Evolutionary conservation across 2,888 invertebrate species (phyloP), one percentile per base, ranked within the genome.

Genomic region (Sympetrum striolatum): DNA sequence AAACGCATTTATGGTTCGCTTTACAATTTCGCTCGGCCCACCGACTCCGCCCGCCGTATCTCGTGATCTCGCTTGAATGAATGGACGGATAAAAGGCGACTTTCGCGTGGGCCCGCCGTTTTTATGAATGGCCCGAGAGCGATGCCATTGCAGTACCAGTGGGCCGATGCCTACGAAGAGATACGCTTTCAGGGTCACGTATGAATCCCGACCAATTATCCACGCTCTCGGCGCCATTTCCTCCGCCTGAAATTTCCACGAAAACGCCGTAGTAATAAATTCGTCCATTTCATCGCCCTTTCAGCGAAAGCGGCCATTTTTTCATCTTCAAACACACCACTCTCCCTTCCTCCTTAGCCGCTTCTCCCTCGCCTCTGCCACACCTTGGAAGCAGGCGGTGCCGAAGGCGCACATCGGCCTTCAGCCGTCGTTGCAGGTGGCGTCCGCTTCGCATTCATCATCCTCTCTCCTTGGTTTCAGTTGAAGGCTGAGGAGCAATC

Each of bases 371-470:
- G 14, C 31, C 73, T 25, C 25, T 14, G 31, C 86, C 18, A 35
- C 60, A 35, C 60, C 22, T 37, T 81, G 25, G 10, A 35, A 60
- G 31, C 18, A 37, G 35, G 22, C 53, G 82, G 58, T 35, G 58
- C 86, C 60, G 60, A 37, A 35, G 86, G 86, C 86, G 86, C 86
- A 53, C 35, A 31, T 86, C 39, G 86, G 60, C 86, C 86, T 86
- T 86, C 86, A 86, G 64, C 60, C 64, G 86, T 86, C 86, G 86
- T 60, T 86, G 86, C 60, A 86, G 86, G 60, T 86, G 86, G 86
- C 86, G 86, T 86, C 86, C 86, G 82, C 58, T 82, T 82, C 82
- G 60, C 86, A 86, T 86, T 86, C 86, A 86, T 86, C 86, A 86
- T 64, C 86, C 58, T 14, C 58, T 81, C 64, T 81, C 22, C 81